Evolutionary conservation across 2,888 invertebrate species (phyloP).

Genomic region (Electrophaes corylata): DNA sequence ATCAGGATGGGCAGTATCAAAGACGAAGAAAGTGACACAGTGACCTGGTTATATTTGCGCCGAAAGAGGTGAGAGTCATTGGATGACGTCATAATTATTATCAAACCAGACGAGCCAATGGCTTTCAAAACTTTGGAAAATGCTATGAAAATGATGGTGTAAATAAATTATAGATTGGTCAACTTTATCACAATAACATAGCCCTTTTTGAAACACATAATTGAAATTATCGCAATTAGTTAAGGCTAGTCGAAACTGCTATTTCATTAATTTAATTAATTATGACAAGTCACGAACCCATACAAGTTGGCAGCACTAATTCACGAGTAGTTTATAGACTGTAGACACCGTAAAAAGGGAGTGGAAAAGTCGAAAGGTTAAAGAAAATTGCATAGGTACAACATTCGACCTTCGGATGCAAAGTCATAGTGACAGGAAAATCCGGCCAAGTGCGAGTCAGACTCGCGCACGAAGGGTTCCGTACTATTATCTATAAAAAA

Average conservation of each 20-base stretch:
- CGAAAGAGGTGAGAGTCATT: conserved; percentile 68
- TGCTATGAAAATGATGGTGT: background rate
- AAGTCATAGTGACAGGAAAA: too few species aligned
- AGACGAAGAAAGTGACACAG: conserved; percentile 74
- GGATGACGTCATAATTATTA: conserved; percentile 48
- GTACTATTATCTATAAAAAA: too few species aligned
- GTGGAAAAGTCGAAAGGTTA: conserved; percentile 19
- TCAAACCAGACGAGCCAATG: conserved; percentile 14
- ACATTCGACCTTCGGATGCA: background rate
- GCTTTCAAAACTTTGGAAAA: background rate
- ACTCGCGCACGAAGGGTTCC: too few species aligned
- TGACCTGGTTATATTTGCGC: conserved; percentile 63
- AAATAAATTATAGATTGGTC: background rate
- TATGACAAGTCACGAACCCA: conserved; percentile 59
- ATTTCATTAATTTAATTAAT: conserved; percentile 66
- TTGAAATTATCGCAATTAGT: conserved; percentile 41
- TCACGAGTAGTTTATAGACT: conserved; percentile 31
- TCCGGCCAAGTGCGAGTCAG: too few species aligned
- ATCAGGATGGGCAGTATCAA: conserved; percentile 47
- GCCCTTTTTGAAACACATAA: conserved; percentile 3
- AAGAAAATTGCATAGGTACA: conserved; percentile 7
- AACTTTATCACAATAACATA: background rate
- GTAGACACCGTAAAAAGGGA: conserved; percentile 30
- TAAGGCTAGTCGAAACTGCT: conserved; percentile 51
- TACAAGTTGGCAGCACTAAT: conserved; percentile 34